These are phyloP conservation scores for Troglohyphantes excavatus DNA, from an alignment of 2,888 invertebrate species.

Conservation along the genomic window DNA sequence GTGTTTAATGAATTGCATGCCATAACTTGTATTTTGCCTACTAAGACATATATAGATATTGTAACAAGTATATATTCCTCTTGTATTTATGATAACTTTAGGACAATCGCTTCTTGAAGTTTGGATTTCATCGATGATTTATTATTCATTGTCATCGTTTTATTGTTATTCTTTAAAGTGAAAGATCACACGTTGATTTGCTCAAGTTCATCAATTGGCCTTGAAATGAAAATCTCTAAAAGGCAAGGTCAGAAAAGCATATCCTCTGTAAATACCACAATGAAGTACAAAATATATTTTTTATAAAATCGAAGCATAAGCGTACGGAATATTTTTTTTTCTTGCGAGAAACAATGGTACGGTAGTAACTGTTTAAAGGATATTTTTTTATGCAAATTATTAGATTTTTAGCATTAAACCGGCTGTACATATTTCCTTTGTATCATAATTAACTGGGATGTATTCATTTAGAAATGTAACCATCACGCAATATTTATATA, in stretches of 20 bases:
- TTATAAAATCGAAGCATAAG: too few species aligned
- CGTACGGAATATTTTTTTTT: too few species aligned
- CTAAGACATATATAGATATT: neutral
- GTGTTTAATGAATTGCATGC: neutral
- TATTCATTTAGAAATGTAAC: too few species aligned
- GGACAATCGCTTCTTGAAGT: neutral
- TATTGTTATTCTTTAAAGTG: neutral
- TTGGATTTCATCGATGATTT: neutral
- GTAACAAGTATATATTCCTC: neutral
- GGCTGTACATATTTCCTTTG: too few species aligned
- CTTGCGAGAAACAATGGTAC: too few species aligned
- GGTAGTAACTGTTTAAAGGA: too few species aligned
- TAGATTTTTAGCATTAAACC: too few species aligned
- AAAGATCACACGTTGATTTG: slow-evolving; percentile 5
- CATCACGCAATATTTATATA: too few species aligned
- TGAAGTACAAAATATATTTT: too few species aligned
- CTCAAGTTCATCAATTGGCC: neutral
- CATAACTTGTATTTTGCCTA: neutral
- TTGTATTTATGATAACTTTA: neutral
- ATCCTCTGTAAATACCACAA: neutral
- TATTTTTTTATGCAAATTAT: too few species aligned
- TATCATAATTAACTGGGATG: too few species aligned
- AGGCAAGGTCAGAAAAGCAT: neutral
- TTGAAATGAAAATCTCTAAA: neutral
- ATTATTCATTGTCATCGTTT: neutral